These are phyloP conservation scores for Rotaria socialis DNA, from an alignment of 2,888 invertebrate species.

Conservation along the genomic window DNA sequence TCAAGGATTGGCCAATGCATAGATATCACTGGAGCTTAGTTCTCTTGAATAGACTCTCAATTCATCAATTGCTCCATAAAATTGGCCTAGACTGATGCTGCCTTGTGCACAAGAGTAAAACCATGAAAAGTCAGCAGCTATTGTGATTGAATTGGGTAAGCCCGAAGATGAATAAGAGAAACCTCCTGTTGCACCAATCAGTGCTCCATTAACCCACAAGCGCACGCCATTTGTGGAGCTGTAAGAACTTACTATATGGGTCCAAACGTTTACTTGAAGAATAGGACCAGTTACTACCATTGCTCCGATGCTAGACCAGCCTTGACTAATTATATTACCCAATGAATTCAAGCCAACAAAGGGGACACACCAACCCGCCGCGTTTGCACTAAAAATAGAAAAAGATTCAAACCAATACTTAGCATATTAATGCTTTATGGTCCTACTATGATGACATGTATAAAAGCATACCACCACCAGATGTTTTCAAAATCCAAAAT, in stretches of 20 bases:
- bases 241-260: background rate
- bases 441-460: no score
- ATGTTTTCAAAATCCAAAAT: no score
- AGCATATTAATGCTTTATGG: no score
- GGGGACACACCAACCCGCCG: background rate
- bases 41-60: background rate
- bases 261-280: background rate
- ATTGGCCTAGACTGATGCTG: background rate
- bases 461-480: no score
- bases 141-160: background rate
- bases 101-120: fast-evolving
- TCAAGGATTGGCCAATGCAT: background rate
- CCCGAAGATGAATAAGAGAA: background rate
- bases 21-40: background rate
- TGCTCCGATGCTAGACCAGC: background rate
- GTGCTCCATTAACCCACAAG: background rate
- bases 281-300: background rate
- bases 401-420: no score
- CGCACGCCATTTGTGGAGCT: background rate
- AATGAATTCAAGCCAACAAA: background rate
- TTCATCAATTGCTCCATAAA: background rate
- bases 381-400: background rate
- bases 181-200: background rate
- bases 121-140: background rate
- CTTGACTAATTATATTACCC: background rate